A percentile compares a stretch with the other conserved stretches of the same genome.
Conservation (phyloP, 2,113 vertebrate genomes). For the Shinisaurus crocodilurus region DNA sequence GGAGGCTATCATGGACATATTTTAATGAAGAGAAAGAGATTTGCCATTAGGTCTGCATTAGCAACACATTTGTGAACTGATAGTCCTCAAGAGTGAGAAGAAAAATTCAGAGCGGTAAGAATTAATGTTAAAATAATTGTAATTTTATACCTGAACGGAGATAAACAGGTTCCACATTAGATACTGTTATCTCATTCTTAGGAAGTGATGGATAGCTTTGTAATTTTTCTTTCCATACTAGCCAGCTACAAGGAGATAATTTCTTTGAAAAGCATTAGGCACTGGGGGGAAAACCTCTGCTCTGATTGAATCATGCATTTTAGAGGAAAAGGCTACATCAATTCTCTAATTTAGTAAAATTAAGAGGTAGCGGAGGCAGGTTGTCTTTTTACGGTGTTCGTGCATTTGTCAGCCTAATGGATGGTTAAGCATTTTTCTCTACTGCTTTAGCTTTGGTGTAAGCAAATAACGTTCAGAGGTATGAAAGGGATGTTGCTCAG, state of each 20-base stretch:
- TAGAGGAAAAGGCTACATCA: slow-evolving; percentile 9
- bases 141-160: slow-evolving; percentile 56
- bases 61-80: slow-evolving; percentile 25
- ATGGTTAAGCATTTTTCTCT: slow-evolving; percentile 21
- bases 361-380: not conserved
- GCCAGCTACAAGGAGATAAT: slow-evolving; percentile 27
- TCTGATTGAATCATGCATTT: not conserved
- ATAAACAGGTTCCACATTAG: slow-evolving; percentile 25
- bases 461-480: not conserved
- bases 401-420: slow-evolving; percentile 17
- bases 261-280: slow-evolving; percentile 31
- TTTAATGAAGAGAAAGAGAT: slow-evolving; percentile 6
- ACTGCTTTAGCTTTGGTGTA: slow-evolving; percentile 17
- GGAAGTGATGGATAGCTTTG: slow-evolving; percentile 40
- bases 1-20: not conserved
- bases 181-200: slow-evolving; percentile 46
- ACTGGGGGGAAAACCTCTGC: not conserved
- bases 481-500: not conserved
- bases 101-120: slow-evolving; percentile 40
- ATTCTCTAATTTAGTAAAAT: slow-evolving; percentile 31
- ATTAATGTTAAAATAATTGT: slow-evolving; percentile 61
- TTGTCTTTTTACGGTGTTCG: not conserved
- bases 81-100: slow-evolving; percentile 8
- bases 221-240: slow-evolving; percentile 22
- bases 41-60: slow-evolving; percentile 28